phyloP scores from a whole-genome alignment of 2,888 invertebrate species.

The Blastobasis adustella region DNA sequence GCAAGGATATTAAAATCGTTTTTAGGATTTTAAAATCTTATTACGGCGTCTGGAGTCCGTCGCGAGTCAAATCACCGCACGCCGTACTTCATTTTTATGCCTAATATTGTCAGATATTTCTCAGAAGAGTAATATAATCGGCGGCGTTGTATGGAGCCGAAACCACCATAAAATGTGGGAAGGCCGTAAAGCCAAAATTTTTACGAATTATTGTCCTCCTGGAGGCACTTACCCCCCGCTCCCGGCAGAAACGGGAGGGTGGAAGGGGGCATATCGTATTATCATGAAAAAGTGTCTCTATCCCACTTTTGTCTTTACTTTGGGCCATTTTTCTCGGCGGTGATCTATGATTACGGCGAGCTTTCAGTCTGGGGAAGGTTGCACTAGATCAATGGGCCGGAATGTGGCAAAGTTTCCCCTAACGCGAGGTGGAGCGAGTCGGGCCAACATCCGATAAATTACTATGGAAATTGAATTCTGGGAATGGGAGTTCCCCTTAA shows the following conservation, averaged over 20 bases:
- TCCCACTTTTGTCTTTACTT: conserved; percentile 7
- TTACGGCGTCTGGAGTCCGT: background rate
- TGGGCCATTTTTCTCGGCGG: background rate
- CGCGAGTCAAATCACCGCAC: background rate
- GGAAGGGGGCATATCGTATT: conserved; percentile 4
- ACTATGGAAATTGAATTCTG: too few species aligned
- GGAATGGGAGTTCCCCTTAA: too few species aligned
- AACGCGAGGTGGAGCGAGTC: background rate
- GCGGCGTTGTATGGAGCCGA: background rate
- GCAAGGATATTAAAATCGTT: background rate
- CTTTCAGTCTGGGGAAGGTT: background rate
- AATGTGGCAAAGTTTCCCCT: background rate
- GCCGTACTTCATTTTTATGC: background rate
- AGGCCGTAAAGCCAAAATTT: conserved; percentile 8
- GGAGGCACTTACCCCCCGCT: conserved; percentile 4
- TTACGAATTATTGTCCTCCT: conserved; percentile 13
- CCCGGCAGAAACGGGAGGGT: background rate
- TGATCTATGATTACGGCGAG: background rate
- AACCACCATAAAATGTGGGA: conserved; percentile 3
- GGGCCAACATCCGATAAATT: too few species aligned
- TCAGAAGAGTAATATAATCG: conserved; percentile 7
- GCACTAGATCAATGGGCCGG: background rate
- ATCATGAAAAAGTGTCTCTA: conserved; percentile 5
- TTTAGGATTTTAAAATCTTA: background rate
- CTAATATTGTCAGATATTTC: conserved; percentile 1